phyloP scores from a whole-genome alignment of 2,888 invertebrate genomes.

The Ctenicera cuprea region DNA sequence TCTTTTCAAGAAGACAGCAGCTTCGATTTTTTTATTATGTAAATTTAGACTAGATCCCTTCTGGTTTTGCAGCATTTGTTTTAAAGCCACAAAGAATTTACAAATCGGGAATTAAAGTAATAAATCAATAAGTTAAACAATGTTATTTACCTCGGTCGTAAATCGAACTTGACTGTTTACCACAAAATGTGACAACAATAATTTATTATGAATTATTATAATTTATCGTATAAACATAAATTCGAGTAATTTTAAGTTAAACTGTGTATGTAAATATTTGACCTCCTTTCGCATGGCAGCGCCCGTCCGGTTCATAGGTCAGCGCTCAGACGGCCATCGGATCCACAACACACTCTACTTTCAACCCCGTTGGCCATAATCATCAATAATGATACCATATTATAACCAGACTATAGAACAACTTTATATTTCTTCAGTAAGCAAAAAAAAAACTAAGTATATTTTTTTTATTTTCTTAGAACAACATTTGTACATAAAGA shows the following conservation, averaged over 20 bases:
- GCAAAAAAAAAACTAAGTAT: neutral
- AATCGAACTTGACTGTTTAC: slow-evolving; percentile 13
- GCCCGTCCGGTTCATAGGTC: slow-evolving; percentile 35
- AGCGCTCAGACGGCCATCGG: slow-evolving; percentile 7
- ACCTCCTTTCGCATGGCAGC: slow-evolving; percentile 32
- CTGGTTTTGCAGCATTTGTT: neutral
- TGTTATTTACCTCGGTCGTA: slow-evolving; percentile 16
- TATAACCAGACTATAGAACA: slow-evolving; percentile 2
- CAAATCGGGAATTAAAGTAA: neutral
- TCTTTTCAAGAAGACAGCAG: no score
- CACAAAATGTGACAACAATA: slow-evolving; percentile 17
- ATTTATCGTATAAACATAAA: slow-evolving; percentile 29
- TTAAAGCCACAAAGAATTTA: neutral
- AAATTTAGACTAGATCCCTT: neutral
- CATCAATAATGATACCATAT: slow-evolving; percentile 19
- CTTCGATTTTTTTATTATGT: no score
- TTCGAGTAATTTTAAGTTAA: slow-evolving; percentile 27
- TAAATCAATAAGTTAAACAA: slow-evolving; percentile 17
- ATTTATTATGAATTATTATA: slow-evolving; percentile 27
- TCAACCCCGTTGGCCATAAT: slow-evolving; percentile 21
- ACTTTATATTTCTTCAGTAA: neutral
- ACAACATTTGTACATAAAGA: slow-evolving; percentile 29
- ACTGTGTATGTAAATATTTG: slow-evolving; percentile 31
- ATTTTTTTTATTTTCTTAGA: slow-evolving; percentile 24
- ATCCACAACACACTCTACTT: slow-evolving; percentile 21